Base-by-base conservation (phyloP, 2,888 invertebrate genomes). In the Dysmachus trigonus region DNA sequence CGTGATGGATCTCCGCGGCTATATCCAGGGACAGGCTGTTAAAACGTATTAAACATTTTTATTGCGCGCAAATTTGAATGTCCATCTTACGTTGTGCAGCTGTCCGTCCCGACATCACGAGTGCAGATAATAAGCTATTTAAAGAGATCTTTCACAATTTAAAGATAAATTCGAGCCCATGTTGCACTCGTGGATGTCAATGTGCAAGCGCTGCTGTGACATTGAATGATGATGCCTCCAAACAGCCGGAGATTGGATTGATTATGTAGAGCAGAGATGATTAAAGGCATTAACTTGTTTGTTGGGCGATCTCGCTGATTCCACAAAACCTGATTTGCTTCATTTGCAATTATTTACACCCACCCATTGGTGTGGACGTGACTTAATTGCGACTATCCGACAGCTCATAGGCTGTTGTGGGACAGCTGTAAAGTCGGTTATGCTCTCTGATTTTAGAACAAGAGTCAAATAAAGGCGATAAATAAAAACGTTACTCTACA, bases 171-270 rank as follows among this genome's bases (percentile, higher is more conserved):
- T 41, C 27, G 31, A 79, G 30, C 18, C n/a, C n/a, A n/a, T n/a
- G 53, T 18, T 84, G 38, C 30, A 33, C 41, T 72, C 41, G 41
- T 30, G 38, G 13, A 83, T 33, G 33, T 62, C 82, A 53, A 53
- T 82, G n/a, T 22, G n/a, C 22, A 35, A 27, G 27, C 38, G 30
- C 22, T 33, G 31, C 51, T 27, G 31, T 85, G 84, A 85, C 84
- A 85, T 74, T 85, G 84, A 85, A 74, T 51, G 84, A 85, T 85
- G 84, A 85, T 85, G 62, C 73, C 18, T 74, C 30, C 18, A 30
- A 74, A 33, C 47, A 2, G 27, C 27, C 35, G 8, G 13, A 41
- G 35, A 47, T 73, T 74, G 53, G 53, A 81, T 62, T 41, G 31
- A 33, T 30, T 81, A 77, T 77, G 47, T 77, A n/a, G 77, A 77